Evolutionary conservation across 1,140 invertebrate genomes (phyloP).

Genomic region (Homalodisca vitripennis): DNA sequence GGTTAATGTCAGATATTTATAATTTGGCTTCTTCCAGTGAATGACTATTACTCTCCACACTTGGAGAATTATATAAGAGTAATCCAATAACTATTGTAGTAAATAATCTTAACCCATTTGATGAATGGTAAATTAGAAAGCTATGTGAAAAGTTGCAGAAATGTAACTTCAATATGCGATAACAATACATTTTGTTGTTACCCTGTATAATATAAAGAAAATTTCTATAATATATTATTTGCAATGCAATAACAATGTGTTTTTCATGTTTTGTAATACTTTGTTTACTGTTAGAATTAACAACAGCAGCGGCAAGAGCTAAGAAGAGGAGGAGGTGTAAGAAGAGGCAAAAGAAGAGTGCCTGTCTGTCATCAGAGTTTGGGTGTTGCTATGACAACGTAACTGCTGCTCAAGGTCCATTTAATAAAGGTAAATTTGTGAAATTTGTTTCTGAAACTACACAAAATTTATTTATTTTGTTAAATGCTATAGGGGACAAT

Average conservation of each 20-base stretch:
- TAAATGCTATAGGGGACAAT: no score
- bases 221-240: neutral
- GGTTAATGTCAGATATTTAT: no score
- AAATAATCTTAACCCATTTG: no score
- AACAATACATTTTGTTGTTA: no score
- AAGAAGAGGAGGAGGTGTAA: constrained; percentile 65
- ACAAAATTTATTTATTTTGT: no score
- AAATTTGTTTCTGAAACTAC: neutral
- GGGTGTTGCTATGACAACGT: constrained; percentile 89
- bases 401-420: constrained; percentile 80
- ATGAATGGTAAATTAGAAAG: no score
- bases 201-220: constrained; percentile 19
- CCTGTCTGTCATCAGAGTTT: constrained; percentile 69
- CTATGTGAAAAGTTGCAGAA: no score
- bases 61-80: no score
- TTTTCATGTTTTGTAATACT: neutral
- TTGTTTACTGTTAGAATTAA: constrained; percentile 14
- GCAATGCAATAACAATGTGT: constrained; percentile 6
- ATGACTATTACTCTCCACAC: no score
- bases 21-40: no score
- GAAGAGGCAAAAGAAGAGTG: constrained; percentile 51
- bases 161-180: no score
- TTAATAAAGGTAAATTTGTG: constrained; percentile 62
- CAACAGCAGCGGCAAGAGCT: constrained; percentile 48
- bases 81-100: no score